phyloP scores from a whole-genome alignment of 2,888 invertebrate species.

The Oscheius sp. region DNA sequence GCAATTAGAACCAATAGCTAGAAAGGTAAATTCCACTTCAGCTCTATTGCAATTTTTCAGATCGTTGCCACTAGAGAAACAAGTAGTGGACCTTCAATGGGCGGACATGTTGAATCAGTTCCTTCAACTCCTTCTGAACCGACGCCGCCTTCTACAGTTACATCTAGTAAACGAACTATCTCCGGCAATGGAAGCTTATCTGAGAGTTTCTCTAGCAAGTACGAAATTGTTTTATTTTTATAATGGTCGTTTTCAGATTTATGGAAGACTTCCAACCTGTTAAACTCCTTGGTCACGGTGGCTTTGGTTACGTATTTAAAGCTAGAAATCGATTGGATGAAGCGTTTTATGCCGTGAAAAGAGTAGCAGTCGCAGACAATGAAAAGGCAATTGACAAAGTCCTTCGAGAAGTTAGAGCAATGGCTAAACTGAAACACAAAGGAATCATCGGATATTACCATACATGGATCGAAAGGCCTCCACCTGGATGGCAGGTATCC shows the following conservation, averaged over 20 bases:
- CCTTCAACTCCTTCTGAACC: conserved; percentile 8
- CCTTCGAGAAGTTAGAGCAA: conserved; percentile 89
- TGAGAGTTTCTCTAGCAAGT: conserved; percentile 30
- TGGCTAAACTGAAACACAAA: conserved; percentile 91
- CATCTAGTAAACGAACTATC: neutral
- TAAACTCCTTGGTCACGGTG: conserved; percentile 77
- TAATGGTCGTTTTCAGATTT: conserved; percentile 42
- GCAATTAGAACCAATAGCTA: too few species aligned
- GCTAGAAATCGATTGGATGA: conserved; percentile 92
- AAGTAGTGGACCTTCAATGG: conserved; percentile 18
- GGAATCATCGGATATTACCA: conserved; percentile 95
- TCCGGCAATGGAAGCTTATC: conserved; percentile 8
- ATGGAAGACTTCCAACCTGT: conserved; percentile 70
- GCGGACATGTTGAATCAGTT: neutral
- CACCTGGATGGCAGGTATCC: conserved; percentile 83
- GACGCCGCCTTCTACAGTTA: neutral
- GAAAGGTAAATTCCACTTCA: neutral
- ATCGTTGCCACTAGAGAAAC: neutral
- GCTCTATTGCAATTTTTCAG: neutral
- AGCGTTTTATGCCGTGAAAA: conserved; percentile 91
- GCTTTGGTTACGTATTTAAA: conserved; percentile 95
- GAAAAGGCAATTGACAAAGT: conserved; percentile 85
- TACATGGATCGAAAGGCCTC: conserved; percentile 90
- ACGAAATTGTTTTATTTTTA: neutral
- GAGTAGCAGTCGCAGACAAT: conserved; percentile 83